These are phyloP conservation scores for Hippolais icterina DNA, from an alignment of 2,113 vertebrate genomes.

Conservation along the genomic window DNA sequence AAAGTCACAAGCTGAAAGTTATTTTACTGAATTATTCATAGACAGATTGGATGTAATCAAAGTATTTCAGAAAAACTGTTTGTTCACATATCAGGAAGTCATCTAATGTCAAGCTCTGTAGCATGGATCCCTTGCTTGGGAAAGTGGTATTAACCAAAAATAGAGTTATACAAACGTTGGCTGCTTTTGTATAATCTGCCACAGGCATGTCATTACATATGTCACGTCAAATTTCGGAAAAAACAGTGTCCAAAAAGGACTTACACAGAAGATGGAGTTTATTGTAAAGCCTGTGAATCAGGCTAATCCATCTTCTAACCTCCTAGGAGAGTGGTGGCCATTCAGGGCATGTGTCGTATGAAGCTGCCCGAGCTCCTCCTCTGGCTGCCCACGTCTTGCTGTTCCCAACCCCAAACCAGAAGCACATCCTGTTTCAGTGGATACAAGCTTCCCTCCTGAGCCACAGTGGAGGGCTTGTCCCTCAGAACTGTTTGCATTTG, in stretches of 20 bases:
- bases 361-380: not conserved
- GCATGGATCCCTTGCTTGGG: not conserved
- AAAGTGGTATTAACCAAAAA: not conserved
- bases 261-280: not conserved
- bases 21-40: constrained; percentile 5
- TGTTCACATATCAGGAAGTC: not conserved
- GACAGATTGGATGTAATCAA: not conserved
- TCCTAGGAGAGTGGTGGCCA: not conserved
- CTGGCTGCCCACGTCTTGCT: not conserved
- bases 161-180: not conserved
- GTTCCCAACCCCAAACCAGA: not conserved
- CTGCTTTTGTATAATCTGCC: not conserved
- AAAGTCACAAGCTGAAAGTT: not conserved
- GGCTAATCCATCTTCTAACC: not conserved
- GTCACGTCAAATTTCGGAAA: not conserved
- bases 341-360: not conserved
- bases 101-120: not conserved
- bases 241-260: not conserved
- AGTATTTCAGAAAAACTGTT: not conserved
- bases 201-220: not conserved
- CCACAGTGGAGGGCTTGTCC: accelerated
- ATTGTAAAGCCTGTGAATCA: not conserved
- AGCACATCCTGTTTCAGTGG: not conserved
- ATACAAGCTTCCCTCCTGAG: not conserved
- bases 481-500: not conserved